Evolutionary conservation across 2,888 invertebrate species (phyloP).

Genomic region (Nomada hirtipes): DNA sequence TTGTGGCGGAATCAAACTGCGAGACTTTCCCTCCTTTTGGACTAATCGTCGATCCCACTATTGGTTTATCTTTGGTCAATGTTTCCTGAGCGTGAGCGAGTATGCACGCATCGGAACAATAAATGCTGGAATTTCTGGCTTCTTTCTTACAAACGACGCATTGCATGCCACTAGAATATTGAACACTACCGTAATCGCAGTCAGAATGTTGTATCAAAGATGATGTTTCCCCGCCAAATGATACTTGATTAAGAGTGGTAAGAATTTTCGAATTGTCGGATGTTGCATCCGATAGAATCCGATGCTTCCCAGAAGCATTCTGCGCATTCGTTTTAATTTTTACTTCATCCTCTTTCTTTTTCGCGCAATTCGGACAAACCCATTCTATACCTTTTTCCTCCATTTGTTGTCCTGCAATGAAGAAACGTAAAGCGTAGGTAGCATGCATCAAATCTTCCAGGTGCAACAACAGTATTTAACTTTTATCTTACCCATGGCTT

Average conservation of each 20-base stretch:
- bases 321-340: conserved; percentile 52
- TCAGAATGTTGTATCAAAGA: conserved; percentile 7
- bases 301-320: conserved; percentile 46
- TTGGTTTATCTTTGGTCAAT: conserved; percentile 80
- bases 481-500: conserved; percentile 89
- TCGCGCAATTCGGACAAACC: conserved; percentile 94
- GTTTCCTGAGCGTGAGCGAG: conserved; percentile 92
- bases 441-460: too few relatives aligned
- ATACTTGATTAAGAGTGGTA: conserved; percentile 9
- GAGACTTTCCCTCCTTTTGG: conserved; percentile 73
- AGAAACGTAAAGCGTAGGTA: neutral
- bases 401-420: conserved; percentile 89
- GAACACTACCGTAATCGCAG: conserved; percentile 36
- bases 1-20: conserved; percentile 66
- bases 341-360: conserved; percentile 84
- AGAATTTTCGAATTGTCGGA: conserved; percentile 50
- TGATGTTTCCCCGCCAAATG: conserved; percentile 25
- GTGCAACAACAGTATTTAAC: too few relatives aligned
- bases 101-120: conserved; percentile 95
- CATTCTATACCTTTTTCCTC: conserved; percentile 95
- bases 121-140: conserved; percentile 92
- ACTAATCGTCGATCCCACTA: conserved; percentile 57
- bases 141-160: conserved; percentile 93
- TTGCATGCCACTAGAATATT: conserved; percentile 78
- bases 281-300: conserved; percentile 38